phyloP scores from a whole-genome alignment of 2,888 invertebrate genomes.

The Drosophila histrio region DNA sequence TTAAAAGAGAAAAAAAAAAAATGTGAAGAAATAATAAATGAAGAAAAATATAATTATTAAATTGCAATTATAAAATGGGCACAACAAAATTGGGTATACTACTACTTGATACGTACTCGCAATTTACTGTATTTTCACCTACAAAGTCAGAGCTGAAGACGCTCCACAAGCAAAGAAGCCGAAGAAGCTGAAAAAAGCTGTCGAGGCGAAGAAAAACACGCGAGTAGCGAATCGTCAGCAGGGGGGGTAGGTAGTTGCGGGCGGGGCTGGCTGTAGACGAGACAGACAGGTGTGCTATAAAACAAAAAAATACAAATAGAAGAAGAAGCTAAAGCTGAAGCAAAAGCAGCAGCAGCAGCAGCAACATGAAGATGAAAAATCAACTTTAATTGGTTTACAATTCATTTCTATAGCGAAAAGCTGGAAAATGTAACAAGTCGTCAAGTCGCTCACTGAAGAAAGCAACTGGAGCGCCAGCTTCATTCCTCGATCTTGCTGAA shows the following conservation, averaged over 20 bases:
- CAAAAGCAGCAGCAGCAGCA: conserved; percentile 1
- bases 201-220: conserved; percentile 42
- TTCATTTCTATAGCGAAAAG: conserved; percentile 72
- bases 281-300: conserved; percentile 31
- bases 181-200: conserved; percentile 12
- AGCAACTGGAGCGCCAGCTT: conserved; percentile 51
- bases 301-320: conserved; percentile 6
- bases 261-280: background rate
- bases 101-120: conserved; percentile 30
- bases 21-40: background rate
- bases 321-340: no score
- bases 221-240: conserved; percentile 20
- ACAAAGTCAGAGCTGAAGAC: conserved; percentile 42
- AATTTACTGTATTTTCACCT: conserved; percentile 72
- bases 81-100: conserved; percentile 40
- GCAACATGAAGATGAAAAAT: conserved; percentile 56
- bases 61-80: conserved; percentile 50
- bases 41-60: conserved; percentile 63
- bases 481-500: conserved; percentile 3
- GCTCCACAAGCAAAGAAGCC: background rate
- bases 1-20: background rate
- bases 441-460: conserved; percentile 54
- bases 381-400: conserved; percentile 76
- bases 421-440: conserved; percentile 71
- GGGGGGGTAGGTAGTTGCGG: background rate